Percentiles rank a stretch among this genome's conserved stretches.
These are phyloP conservation scores for Zosterops borbonicus DNA, from an alignment of 2,113 vertebrate genomes.

Conservation along the genomic window DNA sequence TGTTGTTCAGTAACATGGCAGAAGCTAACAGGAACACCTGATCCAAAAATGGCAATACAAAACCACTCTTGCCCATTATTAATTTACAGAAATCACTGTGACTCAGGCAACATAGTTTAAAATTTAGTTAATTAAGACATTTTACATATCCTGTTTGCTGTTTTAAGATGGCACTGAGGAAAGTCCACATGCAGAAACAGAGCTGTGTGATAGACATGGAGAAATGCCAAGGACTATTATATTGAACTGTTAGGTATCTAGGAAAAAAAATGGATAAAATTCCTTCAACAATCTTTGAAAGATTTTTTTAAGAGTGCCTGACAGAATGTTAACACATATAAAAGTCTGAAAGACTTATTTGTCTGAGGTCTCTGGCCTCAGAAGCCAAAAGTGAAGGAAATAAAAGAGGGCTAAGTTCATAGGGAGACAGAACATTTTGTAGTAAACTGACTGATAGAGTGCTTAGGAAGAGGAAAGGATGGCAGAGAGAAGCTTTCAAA, in stretches of 20 bases:
- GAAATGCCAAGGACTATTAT: background rate
- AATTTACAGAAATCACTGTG: background rate
- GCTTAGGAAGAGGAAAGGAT: background rate
- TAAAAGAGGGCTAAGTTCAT: background rate
- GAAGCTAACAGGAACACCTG: background rate
- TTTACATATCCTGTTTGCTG: background rate
- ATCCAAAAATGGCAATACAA: background rate
- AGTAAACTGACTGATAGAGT: background rate
- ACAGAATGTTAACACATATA: background rate
- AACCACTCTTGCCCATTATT: background rate
- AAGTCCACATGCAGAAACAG: background rate
- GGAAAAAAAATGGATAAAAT: background rate
- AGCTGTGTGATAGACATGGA: background rate
- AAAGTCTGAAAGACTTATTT: background rate
- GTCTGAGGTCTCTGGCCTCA: background rate
- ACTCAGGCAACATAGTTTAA: background rate
- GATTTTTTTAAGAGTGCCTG: background rate
- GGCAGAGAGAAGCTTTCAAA: background rate
- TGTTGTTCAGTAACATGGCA: background rate
- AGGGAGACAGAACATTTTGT: background rate
- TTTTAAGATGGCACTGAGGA: background rate
- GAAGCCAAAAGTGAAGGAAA: background rate
- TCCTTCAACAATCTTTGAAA: background rate
- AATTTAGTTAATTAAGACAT: background rate
- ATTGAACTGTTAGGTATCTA: background rate